Conservation (phyloP, 2,797 vertebrate genomes). For the Tapirus indicus region DNA sequence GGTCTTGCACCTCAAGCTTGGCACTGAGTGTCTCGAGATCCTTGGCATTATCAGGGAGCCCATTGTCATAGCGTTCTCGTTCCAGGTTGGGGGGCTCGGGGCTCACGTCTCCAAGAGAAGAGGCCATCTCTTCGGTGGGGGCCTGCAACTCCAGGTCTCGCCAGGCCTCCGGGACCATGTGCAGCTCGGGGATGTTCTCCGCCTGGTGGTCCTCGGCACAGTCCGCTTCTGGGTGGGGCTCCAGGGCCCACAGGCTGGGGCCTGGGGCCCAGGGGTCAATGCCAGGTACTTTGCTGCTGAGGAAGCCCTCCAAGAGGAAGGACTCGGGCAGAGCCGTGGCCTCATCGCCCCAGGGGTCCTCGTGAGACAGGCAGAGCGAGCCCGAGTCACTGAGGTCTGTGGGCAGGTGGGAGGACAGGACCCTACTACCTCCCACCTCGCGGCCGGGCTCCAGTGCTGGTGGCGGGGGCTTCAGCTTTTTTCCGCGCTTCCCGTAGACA, state of each 20-base stretch:
- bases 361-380: constrained; percentile 87
- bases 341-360: constrained; percentile 91
- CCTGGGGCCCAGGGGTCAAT: constrained; percentile 74
- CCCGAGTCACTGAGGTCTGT: constrained; percentile 87
- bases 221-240: constrained; percentile 30
- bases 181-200: constrained; percentile 85
- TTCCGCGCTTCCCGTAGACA: constrained; percentile 95
- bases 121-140: constrained; percentile 73
- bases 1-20: constrained; percentile 92
- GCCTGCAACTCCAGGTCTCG: constrained; percentile 84
- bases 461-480: constrained; percentile 88
- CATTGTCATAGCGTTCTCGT: constrained; percentile 72
- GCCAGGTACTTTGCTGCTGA: constrained; percentile 87
- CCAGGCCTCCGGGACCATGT: constrained; percentile 86
- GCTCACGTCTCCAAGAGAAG: constrained; percentile 72
- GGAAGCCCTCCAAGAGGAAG: constrained; percentile 93
- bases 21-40: constrained; percentile 92
- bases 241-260: constrained; percentile 71
- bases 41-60: constrained; percentile 79
- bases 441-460: constrained; percentile 56
- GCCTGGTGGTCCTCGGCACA: constrained; percentile 83
- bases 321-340: constrained; percentile 92
- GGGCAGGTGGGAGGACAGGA: constrained; percentile 85
- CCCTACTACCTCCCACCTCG: constrained; percentile 52
- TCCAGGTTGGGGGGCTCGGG: constrained; percentile 82